phyloP scores from a whole-genome alignment of 2,797 vertebrate species.

The Etheostoma perlongum region DNA sequence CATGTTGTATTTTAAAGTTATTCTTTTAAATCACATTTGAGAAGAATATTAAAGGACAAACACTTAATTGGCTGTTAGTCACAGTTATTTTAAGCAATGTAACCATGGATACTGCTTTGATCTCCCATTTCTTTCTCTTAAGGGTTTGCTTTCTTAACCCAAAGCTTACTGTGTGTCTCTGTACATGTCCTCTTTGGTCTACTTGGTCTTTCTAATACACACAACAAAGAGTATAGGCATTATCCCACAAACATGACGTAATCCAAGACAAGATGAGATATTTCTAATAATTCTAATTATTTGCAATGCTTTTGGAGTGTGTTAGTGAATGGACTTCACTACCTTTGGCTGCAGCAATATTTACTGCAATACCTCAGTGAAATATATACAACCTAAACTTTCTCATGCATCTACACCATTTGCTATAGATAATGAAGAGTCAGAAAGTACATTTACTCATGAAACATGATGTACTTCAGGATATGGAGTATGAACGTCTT shows the following conservation, averaged over 20 bases:
- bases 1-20: background rate
- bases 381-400: background rate
- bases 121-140: background rate
- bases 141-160: slow-evolving; percentile 4
- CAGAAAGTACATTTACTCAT: background rate
- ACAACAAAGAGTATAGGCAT: background rate
- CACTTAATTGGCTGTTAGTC: slow-evolving; percentile 38
- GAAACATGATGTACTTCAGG: background rate
- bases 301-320: background rate
- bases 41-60: slow-evolving; percentile 9
- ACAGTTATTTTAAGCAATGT: slow-evolving; percentile 51
- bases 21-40: background rate
- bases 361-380: background rate
- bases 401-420: background rate
- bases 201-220: background rate
- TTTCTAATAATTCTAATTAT: background rate
- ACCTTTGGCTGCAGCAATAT: background rate
- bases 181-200: background rate
- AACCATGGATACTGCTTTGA: slow-evolving; percentile 65
- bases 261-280: background rate
- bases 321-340: background rate
- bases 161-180: background rate
- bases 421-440: background rate
- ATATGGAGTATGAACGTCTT: background rate
- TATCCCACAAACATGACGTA: background rate